A percentile compares a stretch with the other conserved stretches of the same genome.
Evolutionary conservation across 2,888 invertebrate genomes (phyloP).

Genomic region (Eupsilia transversa): DNA sequence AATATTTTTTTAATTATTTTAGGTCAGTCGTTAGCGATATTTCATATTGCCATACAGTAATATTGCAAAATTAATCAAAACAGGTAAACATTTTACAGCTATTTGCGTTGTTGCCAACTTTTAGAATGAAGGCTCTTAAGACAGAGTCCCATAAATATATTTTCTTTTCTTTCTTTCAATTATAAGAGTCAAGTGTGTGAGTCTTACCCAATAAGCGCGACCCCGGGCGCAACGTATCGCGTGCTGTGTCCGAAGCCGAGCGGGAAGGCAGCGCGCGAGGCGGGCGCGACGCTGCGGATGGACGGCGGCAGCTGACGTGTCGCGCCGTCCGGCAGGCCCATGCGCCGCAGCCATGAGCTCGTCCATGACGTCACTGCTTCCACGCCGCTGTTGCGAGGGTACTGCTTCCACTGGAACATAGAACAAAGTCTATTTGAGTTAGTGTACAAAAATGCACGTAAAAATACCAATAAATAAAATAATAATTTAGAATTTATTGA

Average conservation of each 20-base stretch:
- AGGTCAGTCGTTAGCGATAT: no score
- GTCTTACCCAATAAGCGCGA: conserved; percentile 95
- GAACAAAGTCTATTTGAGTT: neutral
- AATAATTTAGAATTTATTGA: neutral
- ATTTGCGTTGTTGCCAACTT: no score
- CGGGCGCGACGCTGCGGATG: conserved; percentile 89
- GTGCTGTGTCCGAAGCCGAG: conserved; percentile 97
- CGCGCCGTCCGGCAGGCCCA: conserved; percentile 85
- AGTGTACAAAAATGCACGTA: neutral
- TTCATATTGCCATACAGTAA: no score
- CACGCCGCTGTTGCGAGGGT: conserved; percentile 89
- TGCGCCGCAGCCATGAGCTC: conserved; percentile 81
- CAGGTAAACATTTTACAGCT: no score
- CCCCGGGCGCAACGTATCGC: conserved; percentile 95
- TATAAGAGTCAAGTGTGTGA: neutral
- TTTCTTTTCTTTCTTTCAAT: neutral
- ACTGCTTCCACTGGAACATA: conserved; percentile 90
- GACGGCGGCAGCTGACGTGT: conserved; percentile 93
- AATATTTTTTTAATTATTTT: no score
- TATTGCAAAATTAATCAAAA: no score
- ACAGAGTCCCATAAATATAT: neutral
- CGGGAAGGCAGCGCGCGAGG: conserved; percentile 96
- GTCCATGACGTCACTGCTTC: conserved; percentile 90
- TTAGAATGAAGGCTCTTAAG: no score
- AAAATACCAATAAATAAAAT: conserved; percentile 1